Evolutionary conservation across 2,888 invertebrate species (phyloP).

Genomic region (Meteorus cinctellus): DNA sequence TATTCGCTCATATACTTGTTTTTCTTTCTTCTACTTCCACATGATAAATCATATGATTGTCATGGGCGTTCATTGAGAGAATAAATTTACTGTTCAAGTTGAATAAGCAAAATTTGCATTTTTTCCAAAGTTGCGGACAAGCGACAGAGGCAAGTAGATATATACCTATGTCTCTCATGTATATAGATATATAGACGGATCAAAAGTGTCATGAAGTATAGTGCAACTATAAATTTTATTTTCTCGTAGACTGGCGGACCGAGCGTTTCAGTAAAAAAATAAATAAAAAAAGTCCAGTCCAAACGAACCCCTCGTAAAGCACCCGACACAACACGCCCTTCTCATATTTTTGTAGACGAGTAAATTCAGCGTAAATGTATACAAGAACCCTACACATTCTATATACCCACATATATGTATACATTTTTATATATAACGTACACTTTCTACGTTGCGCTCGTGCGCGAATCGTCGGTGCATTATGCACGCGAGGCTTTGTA

Average conservation of each 20-base stretch:
- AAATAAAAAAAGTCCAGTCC: slow-evolving; percentile 30
- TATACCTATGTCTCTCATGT: background rate
- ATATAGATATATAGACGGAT: background rate
- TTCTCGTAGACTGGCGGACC: slow-evolving; percentile 12
- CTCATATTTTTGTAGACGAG: slow-evolving; percentile 56
- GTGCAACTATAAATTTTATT: slow-evolving; percentile 37
- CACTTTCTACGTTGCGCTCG: slow-evolving; percentile 43
- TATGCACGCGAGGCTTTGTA: slow-evolving; percentile 60
- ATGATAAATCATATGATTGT: background rate
- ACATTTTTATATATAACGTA: slow-evolving; percentile 35
- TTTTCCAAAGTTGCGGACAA: slow-evolving; percentile 4
- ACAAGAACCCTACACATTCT: background rate
- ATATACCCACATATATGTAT: slow-evolving; percentile 31
- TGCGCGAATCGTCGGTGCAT: slow-evolving; percentile 55
- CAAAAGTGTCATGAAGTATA: slow-evolving; percentile 23
- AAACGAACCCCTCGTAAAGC: slow-evolving; percentile 54
- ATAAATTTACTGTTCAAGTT: background rate
- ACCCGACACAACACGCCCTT: slow-evolving; percentile 43
- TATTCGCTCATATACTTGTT: background rate
- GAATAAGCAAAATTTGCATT: slow-evolving; percentile 8
- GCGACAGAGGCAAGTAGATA: background rate
- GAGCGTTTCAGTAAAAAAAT: slow-evolving; percentile 28
- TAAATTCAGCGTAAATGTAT: slow-evolving; percentile 57
- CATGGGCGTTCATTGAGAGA: slow-evolving; percentile 3
- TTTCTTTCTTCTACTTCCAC: background rate